A percentile compares a stretch with the other conserved stretches of the same genome.
phyloP scores from a whole-genome alignment of 2,888 invertebrate genomes.

The Drosophila tanythrix region DNA sequence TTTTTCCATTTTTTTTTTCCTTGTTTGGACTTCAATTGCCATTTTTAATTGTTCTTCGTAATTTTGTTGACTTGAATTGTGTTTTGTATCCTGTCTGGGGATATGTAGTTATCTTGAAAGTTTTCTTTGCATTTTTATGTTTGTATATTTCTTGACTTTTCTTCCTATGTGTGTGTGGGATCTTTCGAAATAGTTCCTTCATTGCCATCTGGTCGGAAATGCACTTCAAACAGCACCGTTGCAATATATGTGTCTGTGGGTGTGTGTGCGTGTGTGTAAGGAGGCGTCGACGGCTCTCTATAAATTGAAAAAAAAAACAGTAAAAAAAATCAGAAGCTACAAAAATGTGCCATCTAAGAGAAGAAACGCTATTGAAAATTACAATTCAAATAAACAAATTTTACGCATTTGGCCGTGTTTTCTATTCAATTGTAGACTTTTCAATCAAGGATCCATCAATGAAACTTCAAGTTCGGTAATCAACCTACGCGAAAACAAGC shows the following conservation, averaged over 20 bases:
- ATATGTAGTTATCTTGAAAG: slow-evolving; percentile 26
- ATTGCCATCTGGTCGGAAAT: slow-evolving; percentile 38
- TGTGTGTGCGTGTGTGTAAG: neutral
- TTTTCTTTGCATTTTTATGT: neutral
- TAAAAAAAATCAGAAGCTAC: neutral
- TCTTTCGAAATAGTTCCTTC: slow-evolving; percentile 15
- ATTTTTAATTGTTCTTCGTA: slow-evolving; percentile 15
- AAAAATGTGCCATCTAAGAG: neutral
- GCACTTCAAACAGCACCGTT: slow-evolving; percentile 11
- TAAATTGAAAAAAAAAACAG: neutral
- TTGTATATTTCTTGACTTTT: slow-evolving; percentile 1
- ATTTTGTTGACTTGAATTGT: slow-evolving; percentile 6
- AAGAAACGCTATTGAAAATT: neutral
- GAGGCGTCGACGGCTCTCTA: neutral
- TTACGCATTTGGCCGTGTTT: neutral
- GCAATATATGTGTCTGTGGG: neutral
- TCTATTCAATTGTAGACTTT: neutral
- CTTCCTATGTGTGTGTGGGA: neutral
- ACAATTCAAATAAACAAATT: neutral
- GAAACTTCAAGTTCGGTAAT: too few species aligned
- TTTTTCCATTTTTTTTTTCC: slow-evolving; percentile 6
- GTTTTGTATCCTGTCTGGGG: slow-evolving; percentile 23
- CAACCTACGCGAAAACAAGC: neutral
- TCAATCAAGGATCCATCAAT: neutral
- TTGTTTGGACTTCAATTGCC: slow-evolving; percentile 18